phyloP scores from a whole-genome alignment of 2,888 invertebrate species.

The Tetropium fuscum region DNA sequence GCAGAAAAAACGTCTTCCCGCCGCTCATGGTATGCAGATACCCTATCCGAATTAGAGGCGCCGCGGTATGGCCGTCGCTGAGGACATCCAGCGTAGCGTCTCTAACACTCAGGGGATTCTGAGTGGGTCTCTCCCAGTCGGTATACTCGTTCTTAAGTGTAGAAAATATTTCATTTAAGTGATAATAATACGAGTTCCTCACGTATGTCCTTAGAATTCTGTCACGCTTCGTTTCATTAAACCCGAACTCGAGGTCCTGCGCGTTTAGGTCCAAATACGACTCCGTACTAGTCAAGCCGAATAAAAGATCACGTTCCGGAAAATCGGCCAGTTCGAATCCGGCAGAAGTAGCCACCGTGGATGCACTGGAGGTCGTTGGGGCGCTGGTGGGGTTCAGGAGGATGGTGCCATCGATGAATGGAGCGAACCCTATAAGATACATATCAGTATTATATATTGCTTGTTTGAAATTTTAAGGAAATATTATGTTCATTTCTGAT shows the following conservation, averaged over 20 bases:
- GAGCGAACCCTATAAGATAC: conserved; percentile 78
- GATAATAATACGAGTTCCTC: conserved; percentile 94
- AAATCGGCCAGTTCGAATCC: conserved; percentile 87
- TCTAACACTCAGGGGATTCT: conserved; percentile 87
- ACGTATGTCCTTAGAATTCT: conserved; percentile 92
- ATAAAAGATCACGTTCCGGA: conserved; percentile 83
- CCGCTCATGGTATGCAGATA: conserved; percentile 84
- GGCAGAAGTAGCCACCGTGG: conserved; percentile 76
- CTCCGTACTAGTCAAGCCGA: conserved; percentile 86
- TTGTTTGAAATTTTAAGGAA: too few relatives aligned
- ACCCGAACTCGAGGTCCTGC: conserved; percentile 90
- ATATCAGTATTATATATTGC: too few relatives aligned
- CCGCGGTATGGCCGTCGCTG: conserved; percentile 92
- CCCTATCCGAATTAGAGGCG: conserved; percentile 84
- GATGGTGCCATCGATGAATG: conserved; percentile 92
- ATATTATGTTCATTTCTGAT: too few relatives aligned
- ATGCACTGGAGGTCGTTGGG: conserved; percentile 50
- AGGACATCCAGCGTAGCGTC: conserved; percentile 88
- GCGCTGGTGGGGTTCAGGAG: conserved; percentile 72
- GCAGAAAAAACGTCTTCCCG: conserved; percentile 87
- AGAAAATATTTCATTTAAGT: conserved; percentile 94
- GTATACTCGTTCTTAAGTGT: conserved; percentile 95
- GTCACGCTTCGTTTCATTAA: conserved; percentile 89
- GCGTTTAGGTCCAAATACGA: conserved; percentile 86
- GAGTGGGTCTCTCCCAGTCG: conserved; percentile 92